These are phyloP conservation scores for Diplazon laetatorius DNA, from an alignment of 2,888 invertebrate species.

Conservation along the genomic window DNA sequence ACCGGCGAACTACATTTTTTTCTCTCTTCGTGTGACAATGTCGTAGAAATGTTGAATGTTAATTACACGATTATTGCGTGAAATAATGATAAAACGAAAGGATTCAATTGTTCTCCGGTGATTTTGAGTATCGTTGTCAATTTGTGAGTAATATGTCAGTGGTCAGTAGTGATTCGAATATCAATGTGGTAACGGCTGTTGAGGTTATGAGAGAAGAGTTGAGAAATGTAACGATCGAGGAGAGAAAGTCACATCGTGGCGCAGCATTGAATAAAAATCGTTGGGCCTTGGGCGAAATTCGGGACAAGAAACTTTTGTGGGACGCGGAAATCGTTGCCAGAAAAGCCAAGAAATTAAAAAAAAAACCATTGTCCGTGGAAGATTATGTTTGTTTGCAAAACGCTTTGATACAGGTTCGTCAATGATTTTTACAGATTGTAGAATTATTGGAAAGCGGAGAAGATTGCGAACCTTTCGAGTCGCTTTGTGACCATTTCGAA, in stretches of 20 bases:
- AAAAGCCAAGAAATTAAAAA: slow-evolving; percentile 72
- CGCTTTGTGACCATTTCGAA: too few species aligned
- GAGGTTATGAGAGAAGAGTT: slow-evolving; percentile 71
- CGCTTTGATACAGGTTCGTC: slow-evolving; percentile 77
- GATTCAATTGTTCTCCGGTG: too few species aligned
- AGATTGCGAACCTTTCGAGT: too few species aligned
- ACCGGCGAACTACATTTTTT: too few species aligned
- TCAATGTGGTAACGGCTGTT: slow-evolving; percentile 24
- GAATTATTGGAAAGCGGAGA: background rate
- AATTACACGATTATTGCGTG: too few species aligned
- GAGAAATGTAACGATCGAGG: slow-evolving; percentile 65
- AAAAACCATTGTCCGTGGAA: slow-evolving; percentile 69
- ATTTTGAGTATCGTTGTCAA: too few species aligned
- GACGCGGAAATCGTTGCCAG: slow-evolving; percentile 67
- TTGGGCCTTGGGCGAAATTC: slow-evolving; percentile 69
- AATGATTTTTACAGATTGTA: background rate
- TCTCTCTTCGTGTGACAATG: too few species aligned
- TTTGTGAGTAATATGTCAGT: too few species aligned
- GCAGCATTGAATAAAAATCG: slow-evolving; percentile 72
- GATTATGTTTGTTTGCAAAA: slow-evolving; percentile 76
- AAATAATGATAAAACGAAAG: too few species aligned
- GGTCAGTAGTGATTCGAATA: background rate
- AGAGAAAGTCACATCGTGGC: slow-evolving; percentile 72
- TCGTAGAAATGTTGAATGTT: too few species aligned
- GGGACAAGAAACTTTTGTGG: slow-evolving; percentile 56